phyloP scores from a whole-genome alignment of 1,140 invertebrate species.

The Trypoxylus dichotomus region DNA sequence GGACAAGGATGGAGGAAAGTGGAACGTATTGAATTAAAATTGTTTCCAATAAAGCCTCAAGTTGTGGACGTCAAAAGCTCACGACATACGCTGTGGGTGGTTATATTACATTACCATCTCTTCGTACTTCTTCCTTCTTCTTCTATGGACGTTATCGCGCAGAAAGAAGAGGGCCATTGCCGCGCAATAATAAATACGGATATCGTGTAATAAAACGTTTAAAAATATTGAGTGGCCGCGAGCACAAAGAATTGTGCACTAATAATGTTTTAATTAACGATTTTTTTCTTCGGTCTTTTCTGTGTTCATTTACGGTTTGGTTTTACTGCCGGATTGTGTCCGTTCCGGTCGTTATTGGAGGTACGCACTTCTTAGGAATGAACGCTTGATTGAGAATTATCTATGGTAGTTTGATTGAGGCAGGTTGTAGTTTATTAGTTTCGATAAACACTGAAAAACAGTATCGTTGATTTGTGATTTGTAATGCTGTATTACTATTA shows the following conservation, averaged over 20 bases:
- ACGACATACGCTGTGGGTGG: constrained; percentile 35
- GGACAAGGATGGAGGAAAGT: neutral
- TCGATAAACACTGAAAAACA: neutral
- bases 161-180: neutral
- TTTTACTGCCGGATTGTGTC: constrained; percentile 17
- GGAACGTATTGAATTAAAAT: constrained; percentile 24
- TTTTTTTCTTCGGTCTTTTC: constrained; percentile 20
- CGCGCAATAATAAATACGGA: constrained; percentile 20
- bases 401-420: constrained; percentile 9
- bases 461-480: neutral
- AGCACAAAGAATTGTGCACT: constrained; percentile 31
- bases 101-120: constrained; percentile 35
- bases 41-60: constrained; percentile 18
- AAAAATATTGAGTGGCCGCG: constrained; percentile 31
- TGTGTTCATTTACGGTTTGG: constrained; percentile 20
- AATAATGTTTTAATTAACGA: constrained; percentile 29
- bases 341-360: neutral
- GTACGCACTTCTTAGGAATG: neutral
- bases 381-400: constrained; percentile 11
- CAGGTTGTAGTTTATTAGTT: neutral
- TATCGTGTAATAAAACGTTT: constrained; percentile 27
- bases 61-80: constrained; percentile 18
- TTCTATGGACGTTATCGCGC: constrained; percentile 2
- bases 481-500: too few species aligned
- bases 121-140: constrained; percentile 20